phyloP scores from a whole-genome alignment of 2,888 invertebrate species.

The Macrosiphum euphorbiae region DNA sequence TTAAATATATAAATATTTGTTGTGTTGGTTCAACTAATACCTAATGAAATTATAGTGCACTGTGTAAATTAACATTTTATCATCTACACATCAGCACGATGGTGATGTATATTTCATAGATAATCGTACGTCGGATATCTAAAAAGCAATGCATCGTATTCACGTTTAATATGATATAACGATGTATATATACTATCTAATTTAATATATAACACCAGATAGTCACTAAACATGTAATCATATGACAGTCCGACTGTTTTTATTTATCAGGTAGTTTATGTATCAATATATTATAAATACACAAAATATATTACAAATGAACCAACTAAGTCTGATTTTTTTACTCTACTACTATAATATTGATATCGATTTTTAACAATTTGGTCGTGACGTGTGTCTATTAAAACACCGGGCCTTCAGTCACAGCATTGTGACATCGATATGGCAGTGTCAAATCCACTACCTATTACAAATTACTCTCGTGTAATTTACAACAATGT shows the following conservation, averaged over 20 bases:
- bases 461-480: not conserved
- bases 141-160: not conserved
- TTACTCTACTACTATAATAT: not conserved
- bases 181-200: not conserved
- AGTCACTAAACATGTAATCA: no score
- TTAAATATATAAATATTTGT: not conserved
- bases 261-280: not conserved
- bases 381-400: not conserved
- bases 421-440: not conserved
- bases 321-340: not conserved
- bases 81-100: not conserved
- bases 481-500: not conserved
- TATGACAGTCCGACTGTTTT: not conserved
- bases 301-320: not conserved
- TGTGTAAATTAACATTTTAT: not conserved
- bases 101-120: not conserved
- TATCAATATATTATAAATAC: not conserved
- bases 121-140: not conserved
- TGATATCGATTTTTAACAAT: not conserved
- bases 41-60: not conserved
- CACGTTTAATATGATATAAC: not conserved
- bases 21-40: not conserved
- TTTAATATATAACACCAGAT: not conserved
- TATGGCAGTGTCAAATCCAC: not conserved
- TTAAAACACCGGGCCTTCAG: not conserved